Evolutionary conservation across 1,140 invertebrate species (phyloP), one percentile per base, ranked within the genome.

Genomic region (Asbolus verrucosus): DNA sequence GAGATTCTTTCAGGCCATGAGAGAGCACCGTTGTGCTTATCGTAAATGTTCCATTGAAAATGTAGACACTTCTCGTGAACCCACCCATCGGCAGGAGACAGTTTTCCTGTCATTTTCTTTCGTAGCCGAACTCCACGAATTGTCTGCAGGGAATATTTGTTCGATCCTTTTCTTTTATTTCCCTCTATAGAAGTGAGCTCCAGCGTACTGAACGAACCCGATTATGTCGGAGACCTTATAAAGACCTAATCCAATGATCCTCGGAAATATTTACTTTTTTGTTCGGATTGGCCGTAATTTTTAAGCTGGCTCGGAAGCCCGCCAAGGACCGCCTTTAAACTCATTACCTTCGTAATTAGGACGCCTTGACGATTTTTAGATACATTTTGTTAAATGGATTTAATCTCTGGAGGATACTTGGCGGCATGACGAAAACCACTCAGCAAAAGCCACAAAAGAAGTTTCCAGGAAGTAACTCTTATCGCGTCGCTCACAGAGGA

Each of bases 181-280:
- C 59, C 31, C 15, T 62, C 30, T 36, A 62, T 62, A 38, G 59
- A 62, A 38, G 59, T 62, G 30, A 62, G 59, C 27, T 62, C 59
- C 36, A 39, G 31, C 59, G 59, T 62, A 62, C 59, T 24, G 31
- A 62, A 36, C 59, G 59, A 62, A 62, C 59, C 59, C 59, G 59
- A 62, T 62, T 62, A 62, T 62, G 59, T 62, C 71, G 31, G 71
- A 73, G 65, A 67, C 71, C 71, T 67, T 73, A 73, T 70, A 73
- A 73, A 70, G 71, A 50, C 69, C 71, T 73, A 73, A 73, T 73
- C 71, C 71, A 73, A 73, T 73, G 71, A 73, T 73, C 63, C 71
- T 72, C 59, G 67, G 61, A 72, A 73, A 73, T 73, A 73, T 73
- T 73, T 73, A 70, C 71, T 73, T 70, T 73, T 70, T 73, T 39